Percentiles rank a stretch among this genome's conserved stretches.
Evolutionary conservation across 2,113 vertebrate species (phyloP).

Genomic region (Acinonyx jubatus): DNA sequence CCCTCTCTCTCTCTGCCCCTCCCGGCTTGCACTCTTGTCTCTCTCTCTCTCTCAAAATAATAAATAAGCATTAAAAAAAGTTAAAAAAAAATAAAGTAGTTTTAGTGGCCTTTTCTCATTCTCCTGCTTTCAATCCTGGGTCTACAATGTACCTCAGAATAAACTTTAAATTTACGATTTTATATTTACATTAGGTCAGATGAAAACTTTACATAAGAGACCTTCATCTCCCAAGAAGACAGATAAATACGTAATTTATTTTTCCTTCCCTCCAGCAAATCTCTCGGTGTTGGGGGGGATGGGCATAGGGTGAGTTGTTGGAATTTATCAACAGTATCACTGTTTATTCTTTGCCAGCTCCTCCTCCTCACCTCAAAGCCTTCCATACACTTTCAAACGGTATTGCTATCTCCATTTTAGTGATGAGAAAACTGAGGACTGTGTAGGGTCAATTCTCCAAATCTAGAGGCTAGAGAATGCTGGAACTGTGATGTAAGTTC

Average conservation of each 20-base stretch:
- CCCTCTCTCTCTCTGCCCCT: too few relatives aligned
- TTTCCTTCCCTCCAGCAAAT: background rate
- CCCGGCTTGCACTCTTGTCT: too few relatives aligned
- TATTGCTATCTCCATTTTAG: background rate
- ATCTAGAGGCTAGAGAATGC: background rate
- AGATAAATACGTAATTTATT: background rate
- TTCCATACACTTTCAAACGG: background rate
- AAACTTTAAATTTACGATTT: background rate
- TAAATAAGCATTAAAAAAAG: too few relatives aligned
- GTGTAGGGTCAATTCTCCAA: background rate
- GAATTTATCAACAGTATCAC: background rate
- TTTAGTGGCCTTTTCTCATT: background rate
- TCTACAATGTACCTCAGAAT: background rate
- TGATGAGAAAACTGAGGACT: background rate
- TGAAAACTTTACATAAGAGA: background rate
- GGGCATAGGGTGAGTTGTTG: background rate
- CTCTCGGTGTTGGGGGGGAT: background rate
- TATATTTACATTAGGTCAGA: background rate
- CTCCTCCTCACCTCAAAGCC: background rate
- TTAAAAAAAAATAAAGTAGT: background rate
- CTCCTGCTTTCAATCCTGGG: background rate
- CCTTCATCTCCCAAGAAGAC: background rate
- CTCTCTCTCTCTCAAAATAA: too few relatives aligned
- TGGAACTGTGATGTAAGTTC: background rate
- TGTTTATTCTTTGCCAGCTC: background rate